Percentiles rank a stretch among this genome's conserved stretches.
Evolutionary conservation across 2,113 vertebrate species (phyloP).

Genomic region (Pungitius pungitius): DNA sequence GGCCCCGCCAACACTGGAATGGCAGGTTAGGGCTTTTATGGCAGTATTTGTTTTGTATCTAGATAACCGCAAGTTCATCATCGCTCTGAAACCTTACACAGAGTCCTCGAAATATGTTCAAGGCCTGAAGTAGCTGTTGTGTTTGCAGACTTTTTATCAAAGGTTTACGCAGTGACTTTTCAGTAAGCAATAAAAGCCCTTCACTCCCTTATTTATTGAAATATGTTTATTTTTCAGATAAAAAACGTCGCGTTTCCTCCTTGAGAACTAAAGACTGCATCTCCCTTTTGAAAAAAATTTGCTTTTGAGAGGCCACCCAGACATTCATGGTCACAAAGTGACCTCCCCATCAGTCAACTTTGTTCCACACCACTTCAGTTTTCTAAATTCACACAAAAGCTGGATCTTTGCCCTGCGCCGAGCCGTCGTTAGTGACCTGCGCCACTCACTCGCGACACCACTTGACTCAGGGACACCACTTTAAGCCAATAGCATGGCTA

Average conservation of each 20-base stretch:
- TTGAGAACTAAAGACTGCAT: neutral
- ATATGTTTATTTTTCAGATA: neutral
- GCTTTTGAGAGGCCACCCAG: neutral
- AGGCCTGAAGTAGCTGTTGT: neutral
- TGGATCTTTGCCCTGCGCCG: neutral
- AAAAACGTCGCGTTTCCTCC: too few species aligned
- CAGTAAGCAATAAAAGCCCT: neutral
- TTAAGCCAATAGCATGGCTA: neutral
- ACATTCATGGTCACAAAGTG: neutral
- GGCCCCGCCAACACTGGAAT: constrained; percentile 73
- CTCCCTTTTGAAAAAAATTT: too few species aligned
- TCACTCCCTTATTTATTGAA: neutral
- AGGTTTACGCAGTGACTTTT: neutral
- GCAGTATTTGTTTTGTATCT: neutral
- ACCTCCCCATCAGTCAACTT: neutral
- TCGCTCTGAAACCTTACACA: neutral
- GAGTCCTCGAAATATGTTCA: neutral
- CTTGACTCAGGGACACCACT: constrained; percentile 8
- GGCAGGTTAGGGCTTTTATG: constrained; percentile 60
- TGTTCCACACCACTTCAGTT: neutral
- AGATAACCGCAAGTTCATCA: neutral
- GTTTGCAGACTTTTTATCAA: neutral
- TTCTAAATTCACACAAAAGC: neutral
- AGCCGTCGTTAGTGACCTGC: neutral
- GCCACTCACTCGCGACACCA: neutral